Evolutionary conservation across 2,888 invertebrate genomes (phyloP).

Genomic region (Athripsodes cinereus): DNA sequence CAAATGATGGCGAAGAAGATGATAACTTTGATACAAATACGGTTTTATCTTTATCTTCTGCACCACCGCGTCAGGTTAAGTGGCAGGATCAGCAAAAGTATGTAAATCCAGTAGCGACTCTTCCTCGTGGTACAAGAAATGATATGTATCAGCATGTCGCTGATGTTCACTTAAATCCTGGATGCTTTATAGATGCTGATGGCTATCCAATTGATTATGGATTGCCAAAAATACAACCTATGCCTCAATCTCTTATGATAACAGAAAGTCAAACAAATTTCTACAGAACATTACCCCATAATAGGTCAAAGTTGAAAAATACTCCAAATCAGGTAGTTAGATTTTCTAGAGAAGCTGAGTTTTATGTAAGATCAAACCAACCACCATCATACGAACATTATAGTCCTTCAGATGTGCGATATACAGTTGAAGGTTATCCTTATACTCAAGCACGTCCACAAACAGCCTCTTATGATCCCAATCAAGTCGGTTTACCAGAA

Average conservation of each 20-base stretch:
- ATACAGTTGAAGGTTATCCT: constrained; percentile 77
- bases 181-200: constrained; percentile 70
- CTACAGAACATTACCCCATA: constrained; percentile 74
- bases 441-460: constrained; percentile 48
- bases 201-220: constrained; percentile 77
- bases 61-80: constrained; percentile 49
- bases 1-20: constrained; percentile 38
- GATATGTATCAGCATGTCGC: constrained; percentile 61
- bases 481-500: constrained; percentile 44
- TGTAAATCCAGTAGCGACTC: constrained; percentile 44
- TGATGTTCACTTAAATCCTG: constrained; percentile 68
- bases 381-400: constrained; percentile 46
- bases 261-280: constrained; percentile 44
- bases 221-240: constrained; percentile 57
- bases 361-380: constrained; percentile 47
- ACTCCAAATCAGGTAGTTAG: constrained; percentile 51
- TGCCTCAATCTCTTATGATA: constrained; percentile 41
- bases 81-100: constrained; percentile 48
- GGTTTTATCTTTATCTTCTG: constrained; percentile 30
- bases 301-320: constrained; percentile 52
- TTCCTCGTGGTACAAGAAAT: constrained; percentile 45
- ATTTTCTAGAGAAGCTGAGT: constrained; percentile 61
- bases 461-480: constrained; percentile 38
- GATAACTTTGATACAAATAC: constrained; percentile 46
- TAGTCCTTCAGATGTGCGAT: constrained; percentile 56